Evolutionary conservation across 2,113 vertebrate genomes (phyloP).

Genomic region (Falcunculus frontatus): DNA sequence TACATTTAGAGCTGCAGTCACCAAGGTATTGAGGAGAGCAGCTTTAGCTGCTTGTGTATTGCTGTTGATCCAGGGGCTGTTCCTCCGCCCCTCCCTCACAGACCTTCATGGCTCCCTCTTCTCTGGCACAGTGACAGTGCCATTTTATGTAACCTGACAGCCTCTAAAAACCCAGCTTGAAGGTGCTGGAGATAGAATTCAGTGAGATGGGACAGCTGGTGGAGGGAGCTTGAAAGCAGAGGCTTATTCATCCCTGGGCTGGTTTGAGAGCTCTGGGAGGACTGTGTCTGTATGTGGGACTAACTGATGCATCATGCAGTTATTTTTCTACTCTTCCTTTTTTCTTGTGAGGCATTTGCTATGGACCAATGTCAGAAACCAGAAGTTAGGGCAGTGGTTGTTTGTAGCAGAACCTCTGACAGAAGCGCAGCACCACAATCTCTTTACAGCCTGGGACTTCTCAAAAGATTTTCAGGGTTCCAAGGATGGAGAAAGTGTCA

Average conservation of each 20-base stretch:
- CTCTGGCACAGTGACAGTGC: background rate
- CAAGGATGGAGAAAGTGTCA: fast-evolving
- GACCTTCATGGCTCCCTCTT: background rate
- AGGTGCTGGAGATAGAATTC: background rate
- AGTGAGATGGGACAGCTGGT: background rate
- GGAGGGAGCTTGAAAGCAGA: background rate
- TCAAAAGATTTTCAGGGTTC: background rate
- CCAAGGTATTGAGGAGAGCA: background rate
- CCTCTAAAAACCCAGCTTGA: background rate
- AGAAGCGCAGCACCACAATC: background rate
- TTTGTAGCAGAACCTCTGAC: background rate
- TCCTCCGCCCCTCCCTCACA: background rate
- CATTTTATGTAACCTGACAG: background rate
- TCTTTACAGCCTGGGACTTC: background rate
- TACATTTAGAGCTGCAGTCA: background rate
- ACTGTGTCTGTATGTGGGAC: background rate
- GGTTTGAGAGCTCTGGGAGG: background rate
- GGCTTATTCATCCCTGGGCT: background rate
- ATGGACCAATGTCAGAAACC: background rate
- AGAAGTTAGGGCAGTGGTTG: background rate
- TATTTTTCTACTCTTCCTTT: background rate
- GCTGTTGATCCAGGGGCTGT: background rate
- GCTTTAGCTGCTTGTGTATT: background rate
- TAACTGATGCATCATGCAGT: background rate
- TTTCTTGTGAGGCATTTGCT: background rate